Conservation (phyloP, 2,888 invertebrate species). For the Tetropium fuscum region DNA sequence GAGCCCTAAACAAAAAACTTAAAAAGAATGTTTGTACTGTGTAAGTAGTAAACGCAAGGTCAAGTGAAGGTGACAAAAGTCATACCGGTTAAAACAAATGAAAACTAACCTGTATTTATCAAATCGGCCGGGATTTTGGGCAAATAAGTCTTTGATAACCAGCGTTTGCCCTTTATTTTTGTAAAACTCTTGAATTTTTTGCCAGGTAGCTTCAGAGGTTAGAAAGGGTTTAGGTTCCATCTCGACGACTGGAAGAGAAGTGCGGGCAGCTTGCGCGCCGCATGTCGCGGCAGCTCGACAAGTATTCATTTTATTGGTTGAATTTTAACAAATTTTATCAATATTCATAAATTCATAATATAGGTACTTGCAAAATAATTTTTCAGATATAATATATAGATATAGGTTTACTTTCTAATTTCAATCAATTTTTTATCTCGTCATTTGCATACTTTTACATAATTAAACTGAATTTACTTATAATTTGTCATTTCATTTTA, state of each 20-base stretch:
- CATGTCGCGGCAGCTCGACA: conserved; percentile 41
- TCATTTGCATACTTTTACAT: too few species aligned
- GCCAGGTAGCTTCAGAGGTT: conserved; percentile 77
- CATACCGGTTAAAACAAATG: conserved; percentile 15
- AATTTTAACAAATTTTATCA: not conserved
- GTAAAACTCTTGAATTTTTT: conserved; percentile 81
- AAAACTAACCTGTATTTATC: conserved; percentile 84
- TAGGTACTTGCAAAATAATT: too few species aligned
- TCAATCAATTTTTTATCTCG: too few species aligned
- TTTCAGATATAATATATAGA: too few species aligned
- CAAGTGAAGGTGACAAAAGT: conserved; percentile 43
- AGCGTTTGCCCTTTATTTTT: conserved; percentile 78
- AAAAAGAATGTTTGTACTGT: too few species aligned
- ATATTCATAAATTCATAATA: too few species aligned
- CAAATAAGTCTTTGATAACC: conserved; percentile 86
- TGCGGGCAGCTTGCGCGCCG: too few species aligned
- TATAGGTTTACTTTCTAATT: too few species aligned
- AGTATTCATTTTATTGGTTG: conserved; percentile 28
- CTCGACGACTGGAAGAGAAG: conserved; percentile 32
- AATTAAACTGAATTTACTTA: too few species aligned
- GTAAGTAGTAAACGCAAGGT: too few species aligned
- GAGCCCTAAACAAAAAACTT: too few species aligned
- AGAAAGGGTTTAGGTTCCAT: conserved; percentile 71
- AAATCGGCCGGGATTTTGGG: conserved; percentile 84
- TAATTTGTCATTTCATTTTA: too few species aligned